Evolutionary conservation across 2,888 invertebrate species (phyloP).

Genomic region (Hesperia comma): DNA sequence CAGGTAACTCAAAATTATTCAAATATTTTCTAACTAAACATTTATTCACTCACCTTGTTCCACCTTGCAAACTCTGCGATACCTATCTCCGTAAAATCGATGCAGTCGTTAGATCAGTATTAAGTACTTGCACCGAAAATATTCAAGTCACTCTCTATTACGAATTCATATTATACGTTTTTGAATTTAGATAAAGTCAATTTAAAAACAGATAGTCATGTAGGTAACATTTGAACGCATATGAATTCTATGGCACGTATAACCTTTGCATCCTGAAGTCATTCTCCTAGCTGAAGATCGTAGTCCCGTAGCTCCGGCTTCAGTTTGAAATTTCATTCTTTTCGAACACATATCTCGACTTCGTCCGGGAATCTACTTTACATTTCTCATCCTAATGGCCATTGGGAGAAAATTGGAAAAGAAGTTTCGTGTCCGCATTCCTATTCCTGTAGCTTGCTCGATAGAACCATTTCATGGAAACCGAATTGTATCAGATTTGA

Average conservation of each 20-base stretch:
- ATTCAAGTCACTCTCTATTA: neutral
- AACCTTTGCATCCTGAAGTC: slow-evolving; percentile 55
- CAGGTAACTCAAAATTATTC: too few species aligned
- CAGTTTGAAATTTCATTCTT: slow-evolving; percentile 80
- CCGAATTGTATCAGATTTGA: slow-evolving; percentile 35
- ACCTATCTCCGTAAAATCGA: too few species aligned
- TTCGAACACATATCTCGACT: slow-evolving; percentile 79
- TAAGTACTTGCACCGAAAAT: neutral
- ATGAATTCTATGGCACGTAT: slow-evolving; percentile 31
- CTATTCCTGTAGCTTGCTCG: slow-evolving; percentile 48
- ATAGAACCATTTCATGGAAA: slow-evolving; percentile 35
- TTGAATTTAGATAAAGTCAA: slow-evolving; percentile 19
- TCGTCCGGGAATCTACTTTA: slow-evolving; percentile 80
- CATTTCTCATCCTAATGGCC: slow-evolving; percentile 84
- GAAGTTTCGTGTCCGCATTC: slow-evolving; percentile 75
- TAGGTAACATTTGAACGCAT: slow-evolving; percentile 31
- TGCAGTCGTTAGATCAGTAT: too few species aligned
- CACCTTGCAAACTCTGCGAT: too few species aligned
- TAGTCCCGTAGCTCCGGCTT: slow-evolving; percentile 61
- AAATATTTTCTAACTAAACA: too few species aligned
- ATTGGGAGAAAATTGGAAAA: slow-evolving; percentile 83
- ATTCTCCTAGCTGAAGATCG: slow-evolving; percentile 53
- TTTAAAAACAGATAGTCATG: slow-evolving; percentile 33
- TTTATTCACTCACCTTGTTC: too few species aligned
- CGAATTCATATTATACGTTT: slow-evolving; percentile 8